phyloP scores from a whole-genome alignment of 2,888 invertebrate genomes.

The Rhagonycha lutea region DNA sequence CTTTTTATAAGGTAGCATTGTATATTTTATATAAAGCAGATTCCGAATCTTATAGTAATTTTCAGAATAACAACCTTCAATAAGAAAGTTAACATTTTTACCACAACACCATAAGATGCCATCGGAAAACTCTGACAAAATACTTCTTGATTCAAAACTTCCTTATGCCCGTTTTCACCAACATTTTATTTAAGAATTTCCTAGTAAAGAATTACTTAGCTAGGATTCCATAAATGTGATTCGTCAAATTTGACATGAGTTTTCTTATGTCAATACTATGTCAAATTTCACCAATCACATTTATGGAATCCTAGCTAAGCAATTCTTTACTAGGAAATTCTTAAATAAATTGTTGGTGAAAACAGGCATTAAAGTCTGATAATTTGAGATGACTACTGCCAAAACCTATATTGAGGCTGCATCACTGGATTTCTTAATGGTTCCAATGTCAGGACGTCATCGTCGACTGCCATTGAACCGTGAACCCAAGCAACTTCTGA shows the following conservation, averaged over 20 bases:
- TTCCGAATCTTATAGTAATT: conserved; percentile 94
- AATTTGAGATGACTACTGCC: conserved; percentile 92
- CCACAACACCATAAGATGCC: conserved; percentile 95
- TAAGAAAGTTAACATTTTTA: conserved; percentile 87
- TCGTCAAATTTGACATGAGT: too few species aligned
- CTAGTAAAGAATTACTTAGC: too few species aligned
- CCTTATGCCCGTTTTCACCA: too few species aligned
- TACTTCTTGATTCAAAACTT: conserved; percentile 75
- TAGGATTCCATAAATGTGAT: too few species aligned
- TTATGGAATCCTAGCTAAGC: too few species aligned
- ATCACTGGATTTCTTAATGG: conserved; percentile 61
- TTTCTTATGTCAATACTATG: too few species aligned
- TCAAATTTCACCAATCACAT: too few species aligned
- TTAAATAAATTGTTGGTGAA: too few species aligned
- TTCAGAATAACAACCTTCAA: conserved; percentile 93
- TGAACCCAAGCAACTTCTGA: conserved; percentile 97
- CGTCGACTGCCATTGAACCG: conserved; percentile 60
- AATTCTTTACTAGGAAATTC: too few species aligned
- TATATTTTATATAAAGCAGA: conserved; percentile 91
- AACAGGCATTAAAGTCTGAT: conserved; percentile 89
- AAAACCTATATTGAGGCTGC: conserved; percentile 79
- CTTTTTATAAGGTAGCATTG: conserved; percentile 80
- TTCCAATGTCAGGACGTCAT: conserved; percentile 66
- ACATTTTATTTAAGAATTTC: too few species aligned
- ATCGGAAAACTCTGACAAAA: conserved; percentile 84